Conservation (phyloP, 2,113 vertebrate species). For the Ammospiza caudacuta region DNA sequence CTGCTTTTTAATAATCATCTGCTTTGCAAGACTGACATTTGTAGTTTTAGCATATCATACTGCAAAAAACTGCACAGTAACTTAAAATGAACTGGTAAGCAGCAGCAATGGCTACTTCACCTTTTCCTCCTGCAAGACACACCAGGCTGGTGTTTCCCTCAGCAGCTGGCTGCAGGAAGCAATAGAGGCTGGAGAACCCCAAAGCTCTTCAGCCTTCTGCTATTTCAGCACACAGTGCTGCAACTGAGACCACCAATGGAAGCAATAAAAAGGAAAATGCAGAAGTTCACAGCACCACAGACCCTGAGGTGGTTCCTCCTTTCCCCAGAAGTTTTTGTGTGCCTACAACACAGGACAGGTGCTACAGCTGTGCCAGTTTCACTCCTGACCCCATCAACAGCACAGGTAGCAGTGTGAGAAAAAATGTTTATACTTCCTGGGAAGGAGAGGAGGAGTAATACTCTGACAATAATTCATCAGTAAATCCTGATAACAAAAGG, state of each 20-base stretch:
- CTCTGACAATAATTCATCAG: not conserved
- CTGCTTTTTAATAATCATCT: not conserved
- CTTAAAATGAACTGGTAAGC: not conserved
- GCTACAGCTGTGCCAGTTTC: not conserved
- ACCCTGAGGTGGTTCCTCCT: not conserved
- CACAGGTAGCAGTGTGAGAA: not conserved
- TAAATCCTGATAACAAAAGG: not conserved
- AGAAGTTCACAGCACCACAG: not conserved
- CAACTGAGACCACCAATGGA: not conserved
- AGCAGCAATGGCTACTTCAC: not conserved
- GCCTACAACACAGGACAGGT: not conserved
- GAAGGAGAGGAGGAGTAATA: not conserved
- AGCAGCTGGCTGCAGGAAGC: not conserved
- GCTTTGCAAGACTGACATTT: not conserved
- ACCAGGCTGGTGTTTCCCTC: not conserved
- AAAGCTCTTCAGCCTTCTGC: not conserved
- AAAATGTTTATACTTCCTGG: not conserved
- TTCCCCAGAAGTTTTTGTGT: not conserved
- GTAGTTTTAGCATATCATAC: not conserved
- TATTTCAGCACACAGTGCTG: accelerated
- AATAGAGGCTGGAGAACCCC: not conserved
- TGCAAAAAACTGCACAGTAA: not conserved
- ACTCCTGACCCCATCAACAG: not conserved
- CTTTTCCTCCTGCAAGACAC: not conserved
- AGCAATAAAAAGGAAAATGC: not conserved